Evolutionary conservation across 1,140 invertebrate species (phyloP), one percentile per base, ranked within the genome.

Genomic region (Branchinecta lindahli): DNA sequence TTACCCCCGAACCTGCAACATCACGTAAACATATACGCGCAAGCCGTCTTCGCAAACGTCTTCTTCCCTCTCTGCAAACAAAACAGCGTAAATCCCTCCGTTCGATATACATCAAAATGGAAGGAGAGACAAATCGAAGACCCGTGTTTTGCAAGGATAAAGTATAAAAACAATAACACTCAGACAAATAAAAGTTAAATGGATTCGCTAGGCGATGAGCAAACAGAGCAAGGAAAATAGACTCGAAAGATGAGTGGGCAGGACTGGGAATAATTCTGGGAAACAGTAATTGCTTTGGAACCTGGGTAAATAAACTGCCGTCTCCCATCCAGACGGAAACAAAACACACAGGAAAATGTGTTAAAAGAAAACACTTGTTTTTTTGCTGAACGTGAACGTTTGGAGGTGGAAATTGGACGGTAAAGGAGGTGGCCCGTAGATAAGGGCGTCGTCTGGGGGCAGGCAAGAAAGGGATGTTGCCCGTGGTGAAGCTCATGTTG

Each of bases 201-300:
- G 52, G 52, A 61, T 61, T 61, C 52, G 18, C 52, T 61, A 61
- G 52, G 52, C 52, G 52, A 61, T 61, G 52, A 20, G 52, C 52
- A 61, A 61, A 61, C 52, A 61, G 52, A 61, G 2, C 52, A 12
- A 20, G 52, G 52, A 61, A 61, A 61, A 61, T 61, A 61, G 52
- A 61, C 52, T 61, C 52, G 52, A 61, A 61, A 61, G 52, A 61
- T 61, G 52, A 61, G 52, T 61, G 52, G 52, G 52, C 52, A 61
- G 52, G 18, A 61, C 18, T 20, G 52, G 52, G 52, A 61, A 61
- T 61, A 61, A 61, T 61, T 61, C 52, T 61, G 12, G 52, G 18
- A 61, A 61, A 61, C 52, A 61, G 52, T 61, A 61, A 61, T 61
- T 61, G 52, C 52, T 61, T 61, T 20, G 52, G 52, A 20, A 61